Conservation (phyloP, 2,888 invertebrate genomes). For the Cyaniris semiargus region DNA sequence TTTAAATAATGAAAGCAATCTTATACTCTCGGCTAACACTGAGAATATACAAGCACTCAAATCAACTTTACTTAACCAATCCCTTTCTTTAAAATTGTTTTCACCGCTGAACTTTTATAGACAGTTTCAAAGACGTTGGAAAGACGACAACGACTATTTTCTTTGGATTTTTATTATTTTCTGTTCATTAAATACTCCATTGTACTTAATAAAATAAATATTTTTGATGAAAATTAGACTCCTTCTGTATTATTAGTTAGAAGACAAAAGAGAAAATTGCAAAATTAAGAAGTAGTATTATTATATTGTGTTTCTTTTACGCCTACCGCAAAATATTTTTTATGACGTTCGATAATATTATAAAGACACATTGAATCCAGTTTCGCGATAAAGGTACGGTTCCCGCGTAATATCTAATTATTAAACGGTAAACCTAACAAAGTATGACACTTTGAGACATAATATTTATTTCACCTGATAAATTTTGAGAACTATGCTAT, state of each 20-base stretch:
- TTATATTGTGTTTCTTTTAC: too few species aligned
- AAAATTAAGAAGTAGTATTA: too few species aligned
- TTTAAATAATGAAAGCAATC: conserved; percentile 10
- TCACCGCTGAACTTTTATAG: background rate
- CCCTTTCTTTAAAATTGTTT: background rate
- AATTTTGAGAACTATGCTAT: too few species aligned
- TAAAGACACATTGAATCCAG: too few species aligned
- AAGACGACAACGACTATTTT: background rate
- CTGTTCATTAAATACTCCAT: background rate
- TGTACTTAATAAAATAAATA: background rate
- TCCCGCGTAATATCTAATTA: too few species aligned
- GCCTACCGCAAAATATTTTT: background rate
- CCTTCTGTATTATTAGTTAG: background rate
- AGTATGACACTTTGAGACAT: too few species aligned
- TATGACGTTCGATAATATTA: background rate
- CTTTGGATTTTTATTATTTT: background rate
- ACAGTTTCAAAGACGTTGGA: background rate
- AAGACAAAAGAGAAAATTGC: too few species aligned
- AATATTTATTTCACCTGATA: too few species aligned
- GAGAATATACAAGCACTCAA: conserved; percentile 13
- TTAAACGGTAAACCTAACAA: too few species aligned
- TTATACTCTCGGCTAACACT: conserved; percentile 8
- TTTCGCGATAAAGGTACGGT: too few species aligned
- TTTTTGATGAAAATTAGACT: background rate
- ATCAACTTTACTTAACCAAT: background rate